Conservation (phyloP, 2,797 vertebrate species). For the Neosilurus mollespiculum region DNA sequence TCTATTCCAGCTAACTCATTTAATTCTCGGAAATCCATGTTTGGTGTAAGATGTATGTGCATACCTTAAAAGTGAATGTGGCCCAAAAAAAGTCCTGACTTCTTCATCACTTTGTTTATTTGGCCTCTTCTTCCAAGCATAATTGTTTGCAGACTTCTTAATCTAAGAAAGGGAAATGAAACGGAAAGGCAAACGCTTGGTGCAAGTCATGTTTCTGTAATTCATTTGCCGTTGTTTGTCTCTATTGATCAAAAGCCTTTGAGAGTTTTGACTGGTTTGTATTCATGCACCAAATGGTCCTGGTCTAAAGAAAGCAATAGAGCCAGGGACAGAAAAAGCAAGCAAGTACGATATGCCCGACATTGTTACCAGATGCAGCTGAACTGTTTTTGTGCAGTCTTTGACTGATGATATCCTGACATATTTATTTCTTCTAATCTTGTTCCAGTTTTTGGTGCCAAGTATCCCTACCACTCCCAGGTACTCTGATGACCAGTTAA, state of each 20-base stretch:
- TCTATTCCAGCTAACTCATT: not conserved
- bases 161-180: constrained; percentile 32
- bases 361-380: constrained; percentile 57
- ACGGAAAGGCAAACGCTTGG: constrained; percentile 51
- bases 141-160: constrained; percentile 52
- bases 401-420: constrained; percentile 33
- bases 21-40: not conserved
- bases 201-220: constrained; percentile 67
- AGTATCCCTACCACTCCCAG: constrained; percentile 45
- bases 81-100: constrained; percentile 19
- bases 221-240: constrained; percentile 68
- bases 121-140: constrained; percentile 15
- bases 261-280: constrained; percentile 36
- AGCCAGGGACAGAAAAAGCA: constrained; percentile 9
- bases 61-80: constrained; percentile 25
- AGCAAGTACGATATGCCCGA: constrained; percentile 29
- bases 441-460: constrained; percentile 46
- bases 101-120: constrained; percentile 38
- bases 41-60: constrained; percentile 1
- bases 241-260: constrained; percentile 67
- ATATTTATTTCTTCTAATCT: constrained; percentile 56
- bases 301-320: constrained; percentile 18
- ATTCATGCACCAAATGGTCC: constrained; percentile 32
- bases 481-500: constrained; percentile 41
- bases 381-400: constrained; percentile 45